Evolutionary conservation across 1,140 invertebrate species (phyloP), one percentile per base, ranked within the genome.

Genomic region (Drosophila asahinai): DNA sequence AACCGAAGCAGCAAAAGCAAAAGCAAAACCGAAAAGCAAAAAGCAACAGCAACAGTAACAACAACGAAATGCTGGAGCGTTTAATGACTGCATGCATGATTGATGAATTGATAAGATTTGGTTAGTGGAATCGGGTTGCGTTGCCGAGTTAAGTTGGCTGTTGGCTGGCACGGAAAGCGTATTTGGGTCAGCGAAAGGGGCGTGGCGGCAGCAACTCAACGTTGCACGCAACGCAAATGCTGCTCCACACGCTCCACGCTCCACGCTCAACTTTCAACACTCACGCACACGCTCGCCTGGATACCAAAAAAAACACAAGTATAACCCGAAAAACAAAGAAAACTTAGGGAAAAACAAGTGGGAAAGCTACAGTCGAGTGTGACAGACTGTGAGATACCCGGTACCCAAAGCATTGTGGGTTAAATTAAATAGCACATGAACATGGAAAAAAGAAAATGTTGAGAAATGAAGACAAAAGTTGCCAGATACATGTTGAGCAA

Each of bases 1-100:
- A 58, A 57, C 48, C 42, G 48, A 68, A 55, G 22, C 48, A 66
- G 62, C 45, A 48, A 62, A 15, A 42, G 17, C 12, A 27, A 33
- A 22, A 36, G 30, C 55, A 62, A 38, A 36, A 36, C 22, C 48
- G 43, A 43, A 27, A 52, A 33, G 49, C 74, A 68, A 81, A 74
- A 61, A 33, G 33, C 33, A 33, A 33, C 1, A 9, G 33, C 33
- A 33, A 74, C 27, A 81, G 54, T 55, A 81, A 57, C 48, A 81
- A 60, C 79, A 66, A 59, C 33, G 47, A 57, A 57, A 27, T 27
- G 54, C 55, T 58, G 59, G 54, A 77, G 78, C 83, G 67, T 80
- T 86, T 87, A 86, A 86, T 86, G 83, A 77, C 83, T 87, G 83
- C 83, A 86, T 87, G 83, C 83, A 86, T 86, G 83, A 86, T 86